phyloP scores from a whole-genome alignment of 2,113 vertebrate genomes.

The Pelecanus crispus region DNA sequence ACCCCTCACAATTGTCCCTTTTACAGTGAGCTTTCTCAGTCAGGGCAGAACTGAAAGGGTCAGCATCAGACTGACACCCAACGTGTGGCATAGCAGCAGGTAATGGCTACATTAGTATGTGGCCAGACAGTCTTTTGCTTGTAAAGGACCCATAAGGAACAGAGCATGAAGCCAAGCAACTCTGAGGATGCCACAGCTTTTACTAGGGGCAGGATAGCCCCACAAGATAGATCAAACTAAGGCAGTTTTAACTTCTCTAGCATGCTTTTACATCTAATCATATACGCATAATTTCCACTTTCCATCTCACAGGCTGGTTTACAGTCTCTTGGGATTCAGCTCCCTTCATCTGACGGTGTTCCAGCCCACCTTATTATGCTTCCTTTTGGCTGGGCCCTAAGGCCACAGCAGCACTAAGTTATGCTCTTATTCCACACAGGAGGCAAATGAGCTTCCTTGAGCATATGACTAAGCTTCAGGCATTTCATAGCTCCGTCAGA shows the following conservation, averaged over 20 bases:
- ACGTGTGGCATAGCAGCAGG: not conserved
- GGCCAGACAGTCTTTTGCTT: not conserved
- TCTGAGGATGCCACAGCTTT: not conserved
- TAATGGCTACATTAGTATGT: accelerated
- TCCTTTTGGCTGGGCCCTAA: not conserved
- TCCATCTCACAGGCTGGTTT: not conserved
- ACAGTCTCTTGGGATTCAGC: not conserved
- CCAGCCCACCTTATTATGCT: not conserved
- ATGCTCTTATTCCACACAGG: not conserved
- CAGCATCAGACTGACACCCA: not conserved
- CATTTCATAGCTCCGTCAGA: not conserved
- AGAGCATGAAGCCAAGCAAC: not conserved
- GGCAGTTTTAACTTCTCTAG: not conserved
- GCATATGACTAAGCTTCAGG: not conserved
- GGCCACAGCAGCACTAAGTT: not conserved
- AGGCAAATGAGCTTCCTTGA: not conserved
- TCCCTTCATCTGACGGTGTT: not conserved
- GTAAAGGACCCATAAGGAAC: not conserved
- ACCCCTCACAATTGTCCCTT: not conserved
- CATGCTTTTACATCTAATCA: not conserved
- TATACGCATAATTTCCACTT: not conserved
- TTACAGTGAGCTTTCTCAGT: not conserved
- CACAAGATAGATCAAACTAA: not conserved
- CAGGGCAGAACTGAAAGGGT: not conserved
- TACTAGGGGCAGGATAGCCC: not conserved